These are phyloP conservation scores for Thalassaphorura encarpata DNA, from an alignment of 1,140 invertebrate species.

Conservation along the genomic window DNA sequence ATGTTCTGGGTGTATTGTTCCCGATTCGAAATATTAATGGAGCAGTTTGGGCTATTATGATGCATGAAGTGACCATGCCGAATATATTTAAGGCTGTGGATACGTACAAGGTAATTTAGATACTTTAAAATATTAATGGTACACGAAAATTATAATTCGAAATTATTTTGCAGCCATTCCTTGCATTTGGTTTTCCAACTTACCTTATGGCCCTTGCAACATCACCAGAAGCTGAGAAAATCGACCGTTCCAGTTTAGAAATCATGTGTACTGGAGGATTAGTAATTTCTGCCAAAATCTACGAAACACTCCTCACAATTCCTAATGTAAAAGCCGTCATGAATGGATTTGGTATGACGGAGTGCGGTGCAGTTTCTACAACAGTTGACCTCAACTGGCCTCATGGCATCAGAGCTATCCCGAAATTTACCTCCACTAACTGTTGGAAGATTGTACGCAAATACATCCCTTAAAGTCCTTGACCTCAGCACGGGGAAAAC, in stretches of 20 bases:
- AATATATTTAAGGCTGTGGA: constrained; percentile 28
- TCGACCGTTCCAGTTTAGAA: constrained; percentile 19
- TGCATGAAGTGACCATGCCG: constrained; percentile 21
- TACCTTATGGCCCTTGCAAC: constrained; percentile 16
- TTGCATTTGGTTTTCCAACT: constrained; percentile 30
- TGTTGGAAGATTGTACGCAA: constrained; percentile 25
- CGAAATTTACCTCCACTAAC: constrained; percentile 20
- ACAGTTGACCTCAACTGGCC: constrained; percentile 22
- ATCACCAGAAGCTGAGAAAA: constrained; percentile 26
- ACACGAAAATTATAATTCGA: neutral
- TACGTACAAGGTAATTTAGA: constrained; percentile 25
- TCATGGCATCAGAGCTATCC: constrained; percentile 1
- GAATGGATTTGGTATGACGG: constrained; percentile 30
- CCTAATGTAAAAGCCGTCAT: constrained; percentile 28
- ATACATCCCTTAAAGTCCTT: constrained; percentile 39
- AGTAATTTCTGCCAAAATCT: constrained; percentile 23
- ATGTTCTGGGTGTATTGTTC: constrained; percentile 26
- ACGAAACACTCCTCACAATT: constrained; percentile 17
- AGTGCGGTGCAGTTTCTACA: constrained; percentile 29
- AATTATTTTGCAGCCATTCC: constrained; percentile 13
- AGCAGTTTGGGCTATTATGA: constrained; percentile 21
- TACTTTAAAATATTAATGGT: neutral
- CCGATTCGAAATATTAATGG: constrained; percentile 19
- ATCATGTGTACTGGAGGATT: constrained; percentile 26
- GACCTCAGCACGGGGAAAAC: constrained; percentile 50